Base-by-base conservation (phyloP, 2,113 vertebrate species). In the Halcyon malimbica region DNA sequence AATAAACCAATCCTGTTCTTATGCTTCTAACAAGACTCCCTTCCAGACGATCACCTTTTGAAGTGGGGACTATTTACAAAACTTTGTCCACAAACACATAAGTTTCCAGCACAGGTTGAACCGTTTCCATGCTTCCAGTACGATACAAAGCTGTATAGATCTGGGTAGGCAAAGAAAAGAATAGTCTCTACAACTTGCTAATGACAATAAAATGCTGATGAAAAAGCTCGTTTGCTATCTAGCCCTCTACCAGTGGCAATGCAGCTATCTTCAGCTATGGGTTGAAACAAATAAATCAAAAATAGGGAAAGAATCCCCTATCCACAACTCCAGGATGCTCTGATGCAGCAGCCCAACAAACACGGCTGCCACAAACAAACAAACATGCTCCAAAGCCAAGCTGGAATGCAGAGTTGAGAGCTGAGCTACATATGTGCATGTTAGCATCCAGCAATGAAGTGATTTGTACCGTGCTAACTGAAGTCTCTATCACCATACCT, bases 291-390 rank as follows among this genome's bases (percentile, higher is more conserved):
- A 63, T 11, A 60, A 65, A 53, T 14, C 25, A 18, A 56, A 50
- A 77, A 71, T 6, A 24, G 24, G 31, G 11, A 35, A n/a, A 71
- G 35, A 16, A 3, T 82, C 39, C 35, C 14, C n/a, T 42, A 4
- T 21, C 17, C 15, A 9, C 11, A 25, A 1, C 12, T 50, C 26
- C 68, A 75, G 37, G 54, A 37, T 44, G 9, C 31, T 68, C 5
- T 57, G 16, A 80, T 24, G 44, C 44, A 71, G 23, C 19, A 64
- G 67, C 26, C 21, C 21, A 7, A 53, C 25, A 65, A 82, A 35
- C 13, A 42, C 0, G 0, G 11, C 29, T 74, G 31, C 13, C 5
- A 7, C 21, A 68, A 64, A 18, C 57, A 86, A 89, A 8, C 4
- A 80, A 56, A 80, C 23, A 19, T 5, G 1, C 14, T 60, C 39